Base-by-base conservation (phyloP, 2,888 invertebrate species). In the Plagiodera versicolora region DNA sequence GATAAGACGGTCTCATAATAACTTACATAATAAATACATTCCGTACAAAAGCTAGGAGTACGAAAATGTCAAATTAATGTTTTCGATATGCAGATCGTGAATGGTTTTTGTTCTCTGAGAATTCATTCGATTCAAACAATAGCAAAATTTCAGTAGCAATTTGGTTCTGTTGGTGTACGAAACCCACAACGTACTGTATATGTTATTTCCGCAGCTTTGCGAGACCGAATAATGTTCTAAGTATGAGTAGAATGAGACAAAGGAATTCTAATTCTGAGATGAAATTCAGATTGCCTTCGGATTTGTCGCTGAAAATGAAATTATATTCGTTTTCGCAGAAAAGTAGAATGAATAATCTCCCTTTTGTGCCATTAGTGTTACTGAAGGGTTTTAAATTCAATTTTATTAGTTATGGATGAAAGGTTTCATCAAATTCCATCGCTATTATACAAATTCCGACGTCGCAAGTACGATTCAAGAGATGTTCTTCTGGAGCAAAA, bases 391-490 rank as follows among this genome's bases (percentile, higher is more conserved):
- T 62, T 65, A 64, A 66, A 67, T 67, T 67, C 64, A 67, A 66
- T 67, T 67, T 65, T 67, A 67, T 67, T 67, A 66, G 65, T 67
- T 60, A 61, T 53, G 61, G 64, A 64, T 62, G 65, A 63, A 61
- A 64, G 64, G 65, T 67, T 67, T 65, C 64, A 58, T 57, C 59
- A 65, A 67, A 67, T 65, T 64, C 61, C 64, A 64, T 61, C 64
- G 39, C n/a, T 39, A 63, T 67, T 66, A 67, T 64, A 64, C 63
- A 64, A 67, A 67, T 67, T 67, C 65, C 56, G 63, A 6, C 46
- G 17, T 11, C 11, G 11, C 45, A 18, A 45, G 20, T 18, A 19
- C 46, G 18, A 46, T 46, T 45, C 5, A 17, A 6, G 8, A 18
- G 6, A 18, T 16, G 32, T 17, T 52, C 51, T 28, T 30, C 16